These are phyloP conservation scores for Nannoperca australis DNA, from an alignment of 2,797 vertebrate genomes.

Conservation along the genomic window DNA sequence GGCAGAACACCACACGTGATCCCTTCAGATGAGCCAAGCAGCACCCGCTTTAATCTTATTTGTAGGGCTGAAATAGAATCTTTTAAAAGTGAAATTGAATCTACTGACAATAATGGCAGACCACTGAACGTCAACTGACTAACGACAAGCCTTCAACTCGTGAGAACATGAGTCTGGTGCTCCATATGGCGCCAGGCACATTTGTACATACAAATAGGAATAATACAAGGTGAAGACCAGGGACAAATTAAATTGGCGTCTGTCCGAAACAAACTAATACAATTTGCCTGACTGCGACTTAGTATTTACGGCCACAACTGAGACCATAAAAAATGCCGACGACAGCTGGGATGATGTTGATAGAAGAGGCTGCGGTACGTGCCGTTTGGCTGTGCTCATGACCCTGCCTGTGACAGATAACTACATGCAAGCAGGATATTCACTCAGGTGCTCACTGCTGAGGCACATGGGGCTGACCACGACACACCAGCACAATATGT, in stretches of 20 bases:
- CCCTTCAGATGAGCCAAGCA: constrained; percentile 56
- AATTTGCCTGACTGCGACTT: background rate
- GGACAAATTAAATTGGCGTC: background rate
- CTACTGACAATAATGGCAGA: constrained; percentile 61
- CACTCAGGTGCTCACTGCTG: constrained; percentile 6
- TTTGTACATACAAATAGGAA: constrained; percentile 14
- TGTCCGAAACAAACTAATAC: constrained; percentile 23
- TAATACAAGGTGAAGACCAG: constrained; percentile 5
- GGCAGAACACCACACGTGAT: constrained; percentile 15
- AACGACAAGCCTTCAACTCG: constrained; percentile 36
- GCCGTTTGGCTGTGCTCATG: constrained; percentile 3
- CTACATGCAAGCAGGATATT: background rate
- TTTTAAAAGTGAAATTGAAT: constrained; percentile 77
- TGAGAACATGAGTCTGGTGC: constrained; percentile 14
- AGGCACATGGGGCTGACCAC: background rate
- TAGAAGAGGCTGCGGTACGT: constrained; percentile 23
- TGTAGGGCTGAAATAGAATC: constrained; percentile 66
- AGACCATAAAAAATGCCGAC: constrained; percentile 11
- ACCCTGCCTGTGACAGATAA: constrained; percentile 25
- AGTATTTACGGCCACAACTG: constrained; percentile 19
- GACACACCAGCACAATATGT: background rate
- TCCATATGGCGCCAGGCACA: constrained; percentile 28
- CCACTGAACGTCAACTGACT: constrained; percentile 43
- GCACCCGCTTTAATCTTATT: constrained; percentile 68
- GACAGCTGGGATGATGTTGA: constrained; percentile 47